These are phyloP conservation scores for Capitella teleta DNA, from an alignment of 1,140 invertebrate species.

Conservation along the genomic window DNA sequence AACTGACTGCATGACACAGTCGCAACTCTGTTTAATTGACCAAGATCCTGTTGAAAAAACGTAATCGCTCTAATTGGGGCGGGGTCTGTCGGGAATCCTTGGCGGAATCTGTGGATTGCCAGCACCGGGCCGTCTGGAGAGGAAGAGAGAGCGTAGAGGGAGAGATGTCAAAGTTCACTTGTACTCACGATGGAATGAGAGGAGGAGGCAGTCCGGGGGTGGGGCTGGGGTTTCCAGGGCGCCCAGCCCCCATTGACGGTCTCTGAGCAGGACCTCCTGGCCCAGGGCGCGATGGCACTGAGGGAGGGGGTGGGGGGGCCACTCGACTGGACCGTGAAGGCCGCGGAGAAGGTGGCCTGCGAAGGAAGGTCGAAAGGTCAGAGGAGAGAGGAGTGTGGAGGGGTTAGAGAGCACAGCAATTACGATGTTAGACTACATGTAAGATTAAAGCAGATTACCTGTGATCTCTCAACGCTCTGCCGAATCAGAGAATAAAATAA, in stretches of 20 bases:
- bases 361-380: not conserved
- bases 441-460: not conserved
- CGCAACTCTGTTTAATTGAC: too few relatives aligned
- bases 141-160: too few relatives aligned
- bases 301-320: not conserved
- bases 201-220: not conserved
- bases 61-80: too few relatives aligned
- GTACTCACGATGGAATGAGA: slow-evolving; percentile 1
- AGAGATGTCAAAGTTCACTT: too few relatives aligned
- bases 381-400: not conserved
- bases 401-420: not conserved
- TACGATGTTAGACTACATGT: not conserved
- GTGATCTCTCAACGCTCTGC: not conserved
- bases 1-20: too few relatives aligned
- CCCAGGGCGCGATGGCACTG: not conserved
- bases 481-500: not conserved
- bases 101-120: too few relatives aligned
- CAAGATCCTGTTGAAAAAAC: too few relatives aligned
- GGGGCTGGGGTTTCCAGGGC: not conserved
- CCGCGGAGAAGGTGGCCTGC: not conserved
- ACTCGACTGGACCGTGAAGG: not conserved
- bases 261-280: not conserved
- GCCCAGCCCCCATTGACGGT: not conserved
- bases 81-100: too few relatives aligned
- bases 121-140: too few relatives aligned